Evolutionary conservation across 1,140 invertebrate species (phyloP).

Genomic region (Caerostris darwini): DNA sequence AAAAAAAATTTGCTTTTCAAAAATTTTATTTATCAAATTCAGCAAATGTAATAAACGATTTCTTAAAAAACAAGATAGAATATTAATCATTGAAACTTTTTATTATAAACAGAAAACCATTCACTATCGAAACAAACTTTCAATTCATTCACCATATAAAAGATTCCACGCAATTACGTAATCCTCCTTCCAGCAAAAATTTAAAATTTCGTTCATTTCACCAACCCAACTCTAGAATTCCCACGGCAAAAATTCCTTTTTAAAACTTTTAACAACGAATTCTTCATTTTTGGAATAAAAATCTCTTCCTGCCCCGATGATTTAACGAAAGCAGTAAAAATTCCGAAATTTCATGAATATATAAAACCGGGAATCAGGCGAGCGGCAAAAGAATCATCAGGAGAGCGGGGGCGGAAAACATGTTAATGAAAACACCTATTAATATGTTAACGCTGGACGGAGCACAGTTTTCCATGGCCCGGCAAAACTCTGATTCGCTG

Average conservation of each 20-base stretch:
- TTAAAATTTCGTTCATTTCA: slow-evolving; percentile 40
- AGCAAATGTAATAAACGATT: not conserved
- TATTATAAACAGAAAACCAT: not conserved
- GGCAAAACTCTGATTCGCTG: slow-evolving; percentile 9
- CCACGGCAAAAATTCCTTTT: slow-evolving; percentile 29
- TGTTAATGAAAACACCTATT: slow-evolving; percentile 78
- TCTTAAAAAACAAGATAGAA: not conserved
- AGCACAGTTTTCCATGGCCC: not conserved
- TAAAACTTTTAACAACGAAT: slow-evolving; percentile 47
- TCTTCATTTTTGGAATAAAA: slow-evolving; percentile 63
- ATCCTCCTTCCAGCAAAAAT: not conserved
- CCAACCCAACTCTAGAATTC: not conserved
- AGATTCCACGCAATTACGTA: slow-evolving; percentile 5
- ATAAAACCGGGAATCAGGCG: slow-evolving; percentile 45
- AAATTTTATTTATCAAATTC: not conserved
- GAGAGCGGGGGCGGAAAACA: slow-evolving; percentile 4
- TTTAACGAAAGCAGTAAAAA: slow-evolving; percentile 77
- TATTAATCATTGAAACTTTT: not conserved
- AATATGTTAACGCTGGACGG: slow-evolving; percentile 76
- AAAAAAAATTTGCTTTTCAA: too few relatives aligned
- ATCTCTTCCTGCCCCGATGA: slow-evolving; percentile 62
- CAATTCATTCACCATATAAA: not conserved
- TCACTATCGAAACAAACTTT: not conserved
- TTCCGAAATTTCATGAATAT: slow-evolving; percentile 74
- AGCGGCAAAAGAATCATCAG: slow-evolving; percentile 43